Base-by-base conservation (phyloP, 37 sponge, comb jelly and placozoan species). In the Halisarca cf. caerulea region DNA sequence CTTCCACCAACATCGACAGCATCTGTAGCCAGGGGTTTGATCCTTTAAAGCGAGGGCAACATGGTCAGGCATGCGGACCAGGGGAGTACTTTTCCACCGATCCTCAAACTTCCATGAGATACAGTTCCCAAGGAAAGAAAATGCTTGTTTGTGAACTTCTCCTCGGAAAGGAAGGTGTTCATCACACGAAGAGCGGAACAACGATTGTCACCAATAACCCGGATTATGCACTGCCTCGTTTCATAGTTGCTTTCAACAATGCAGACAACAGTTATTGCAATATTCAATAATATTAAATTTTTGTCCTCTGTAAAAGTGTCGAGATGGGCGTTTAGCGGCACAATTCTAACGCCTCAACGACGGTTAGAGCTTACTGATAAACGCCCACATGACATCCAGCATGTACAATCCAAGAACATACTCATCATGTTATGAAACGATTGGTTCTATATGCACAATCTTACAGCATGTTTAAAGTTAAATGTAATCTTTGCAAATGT, bases 181-280 rank as follows among this genome's bases (percentile, higher is more conserved):
- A 94, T 59, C 95, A 94, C 87, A 94, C 91, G 2, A 82, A 80
- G 60, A 73, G 66, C 83, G 89, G 89, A 47, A 72, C 82, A 40
- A 84, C 88, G 8, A 81, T 94, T 28, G 95, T 94, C 0, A 94
- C 91, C 91, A 94, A 94, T 35, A 66, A 91, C 54, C 95, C 95
- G 37, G 89, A 41, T 32, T 89, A 94, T 66, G 95, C 89, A 58
- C 86, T 94, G 24, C 95, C 95, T 37, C 69, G 95, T 0, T 94
- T 81, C 83, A 61, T 91, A 21, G 83, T 94, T 6, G 91, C 88
- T 24, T 91, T 91, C 59, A 41, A 78, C 11, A 58, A 55, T 27
- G n/a, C n/a, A n/a, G n/a, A n/a, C n/a, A n/a, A n/a, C n/a, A n/a
- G n/a, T n/a, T n/a, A n/a, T n/a, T n/a, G n/a, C n/a, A n/a, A n/a